A percentile compares a stretch with the other conserved stretches of the same genome.
Conservation (phyloP, 2,797 vertebrate species). For the Eulemur rubriventer region DNA sequence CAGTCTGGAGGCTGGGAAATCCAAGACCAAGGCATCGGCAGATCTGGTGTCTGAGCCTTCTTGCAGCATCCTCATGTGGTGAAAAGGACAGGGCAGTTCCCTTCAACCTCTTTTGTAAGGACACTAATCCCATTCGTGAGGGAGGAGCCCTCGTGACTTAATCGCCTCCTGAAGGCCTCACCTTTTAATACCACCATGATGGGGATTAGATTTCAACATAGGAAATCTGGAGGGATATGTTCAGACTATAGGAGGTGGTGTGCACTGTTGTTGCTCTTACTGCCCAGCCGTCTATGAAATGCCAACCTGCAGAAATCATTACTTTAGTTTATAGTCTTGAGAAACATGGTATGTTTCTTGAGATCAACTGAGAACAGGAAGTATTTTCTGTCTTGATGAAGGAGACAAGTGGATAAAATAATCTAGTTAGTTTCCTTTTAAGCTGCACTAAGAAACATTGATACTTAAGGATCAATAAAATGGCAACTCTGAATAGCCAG, state of each 20-base stretch:
- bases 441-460: constrained; percentile 81
- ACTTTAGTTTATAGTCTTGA: constrained; percentile 83
- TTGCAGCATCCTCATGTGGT: background rate
- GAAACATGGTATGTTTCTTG: constrained; percentile 78
- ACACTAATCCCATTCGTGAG: background rate
- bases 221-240: background rate
- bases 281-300: constrained; percentile 79
- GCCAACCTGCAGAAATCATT: constrained; percentile 77
- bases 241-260: constrained; percentile 25
- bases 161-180: background rate
- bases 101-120: background rate
- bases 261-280: constrained; percentile 76
- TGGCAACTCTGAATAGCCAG: constrained; percentile 75
- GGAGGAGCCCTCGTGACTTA: background rate
- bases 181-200: background rate
- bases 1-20: background rate
- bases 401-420: constrained; percentile 81
- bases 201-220: background rate
- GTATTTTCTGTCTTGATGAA: constrained; percentile 84
- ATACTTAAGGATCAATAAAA: constrained; percentile 82
- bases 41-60: background rate
- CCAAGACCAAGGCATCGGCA: background rate
- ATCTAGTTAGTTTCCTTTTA: constrained; percentile 83
- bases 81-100: background rate
- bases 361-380: constrained; percentile 83